Base-by-base conservation (phyloP, 1,140 invertebrate genomes). In the Eupristina koningsbergeri region DNA sequence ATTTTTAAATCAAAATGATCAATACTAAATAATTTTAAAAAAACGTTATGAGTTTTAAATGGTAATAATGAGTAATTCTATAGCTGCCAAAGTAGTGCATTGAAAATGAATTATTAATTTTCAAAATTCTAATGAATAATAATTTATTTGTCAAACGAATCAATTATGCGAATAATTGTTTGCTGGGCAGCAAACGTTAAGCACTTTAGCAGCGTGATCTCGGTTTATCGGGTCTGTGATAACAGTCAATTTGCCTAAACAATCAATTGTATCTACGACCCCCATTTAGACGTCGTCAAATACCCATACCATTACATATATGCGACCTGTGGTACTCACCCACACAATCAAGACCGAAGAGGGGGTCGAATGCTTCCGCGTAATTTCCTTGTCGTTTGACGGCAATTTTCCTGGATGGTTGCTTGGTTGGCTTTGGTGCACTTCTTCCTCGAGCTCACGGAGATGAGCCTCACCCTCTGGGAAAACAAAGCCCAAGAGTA, bases 401-500 rank as follows among this genome's bases (percentile, higher is more conserved):
- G 83, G 76, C 86, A 87, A 88, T 89, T 89, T 90, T 89, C 87
- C 83, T 86, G 53, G 83, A 87, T 85, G 41, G 69, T 22, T 22
- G n/a, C 39, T 29, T 82, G 78, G 64, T 81, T 58, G 78, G 64
- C 83, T 58, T 58, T 58, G 53, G 26, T 86, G 86, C 87, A 84
- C 87, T 86, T 86, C 75, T 77, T 80, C 83, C 84, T 85, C 64
- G 86, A 13, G 78, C n/a, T 5, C 36, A 3, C 22, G 39, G 61
- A 11, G 1, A 8, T 8, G 41, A 73, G 7, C 31, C 71, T 47
- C n/a, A 15, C 87, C 88, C 88, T 88, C 87, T 87, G 86, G 87
- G 87, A 89, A 90, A 88, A 90, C 89, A 89, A 90, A 90, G 87
- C 86, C 34, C 67, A 39, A 36, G 67, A 64, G 83, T 74, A 50